These are phyloP conservation scores for Stratiomys singularior DNA, from an alignment of 2,888 invertebrate genomes.

Conservation along the genomic window DNA sequence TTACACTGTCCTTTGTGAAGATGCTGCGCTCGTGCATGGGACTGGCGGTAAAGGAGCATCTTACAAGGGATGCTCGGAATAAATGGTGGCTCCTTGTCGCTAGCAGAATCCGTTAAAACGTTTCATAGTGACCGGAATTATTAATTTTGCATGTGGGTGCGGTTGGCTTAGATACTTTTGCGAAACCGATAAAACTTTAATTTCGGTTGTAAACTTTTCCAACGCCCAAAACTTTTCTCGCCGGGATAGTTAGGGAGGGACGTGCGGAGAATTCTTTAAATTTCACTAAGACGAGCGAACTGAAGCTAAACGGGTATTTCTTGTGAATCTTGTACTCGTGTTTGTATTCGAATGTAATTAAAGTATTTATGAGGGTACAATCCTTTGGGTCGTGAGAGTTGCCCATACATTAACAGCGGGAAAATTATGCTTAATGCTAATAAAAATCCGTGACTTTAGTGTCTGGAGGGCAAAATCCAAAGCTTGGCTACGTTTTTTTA, in stretches of 20 bases:
- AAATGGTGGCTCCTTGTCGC: slow-evolving; percentile 1
- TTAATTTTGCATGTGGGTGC: slow-evolving; percentile 42
- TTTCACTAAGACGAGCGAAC: neutral
- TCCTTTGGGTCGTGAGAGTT: too few relatives aligned
- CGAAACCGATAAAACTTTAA: slow-evolving; percentile 42
- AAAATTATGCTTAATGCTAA: neutral
- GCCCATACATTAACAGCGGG: neutral
- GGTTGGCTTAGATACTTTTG: slow-evolving; percentile 29
- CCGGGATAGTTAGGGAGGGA: slow-evolving; percentile 14
- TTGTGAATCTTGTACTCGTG: neutral
- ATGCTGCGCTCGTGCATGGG: neutral
- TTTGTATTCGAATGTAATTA: too few relatives aligned
- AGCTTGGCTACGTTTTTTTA: too few relatives aligned
- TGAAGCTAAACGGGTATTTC: neutral
- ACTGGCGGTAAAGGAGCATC: neutral
- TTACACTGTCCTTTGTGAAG: slow-evolving; percentile 10
- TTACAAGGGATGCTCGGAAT: neutral
- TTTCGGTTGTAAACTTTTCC: slow-evolving; percentile 37
- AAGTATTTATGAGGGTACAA: neutral
- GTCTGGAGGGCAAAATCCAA: too few relatives aligned
- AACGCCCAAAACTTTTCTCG: neutral
- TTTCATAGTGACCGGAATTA: slow-evolving; percentile 44
- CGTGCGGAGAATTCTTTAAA: slow-evolving; percentile 32
- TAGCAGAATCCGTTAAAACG: slow-evolving; percentile 30
- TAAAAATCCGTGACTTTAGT: too few relatives aligned